Evolutionary conservation across 2,888 invertebrate species (phyloP).

Genomic region (Nowickia ferox): DNA sequence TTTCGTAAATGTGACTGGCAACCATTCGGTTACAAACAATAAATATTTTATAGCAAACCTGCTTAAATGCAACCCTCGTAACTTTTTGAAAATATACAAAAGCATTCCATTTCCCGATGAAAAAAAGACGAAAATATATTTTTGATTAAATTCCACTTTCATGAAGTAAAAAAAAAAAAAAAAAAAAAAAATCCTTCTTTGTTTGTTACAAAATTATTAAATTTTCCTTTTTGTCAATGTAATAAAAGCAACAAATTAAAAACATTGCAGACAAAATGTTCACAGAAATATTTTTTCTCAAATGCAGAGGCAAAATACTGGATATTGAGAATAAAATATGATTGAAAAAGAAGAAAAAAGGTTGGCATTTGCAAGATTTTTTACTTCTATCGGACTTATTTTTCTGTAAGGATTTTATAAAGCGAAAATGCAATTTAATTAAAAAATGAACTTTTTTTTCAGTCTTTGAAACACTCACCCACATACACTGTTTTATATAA

Average conservation of each 20-base stretch:
- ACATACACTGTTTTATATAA: slow-evolving; percentile 27
- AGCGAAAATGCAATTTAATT: slow-evolving; percentile 69
- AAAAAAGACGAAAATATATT: neutral
- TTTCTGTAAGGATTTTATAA: slow-evolving; percentile 47
- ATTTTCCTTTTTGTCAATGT: slow-evolving; percentile 40
- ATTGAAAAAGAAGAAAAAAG: neutral
- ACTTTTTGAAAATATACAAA: neutral
- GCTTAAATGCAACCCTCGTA: neutral
- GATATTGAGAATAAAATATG: slow-evolving; percentile 10
- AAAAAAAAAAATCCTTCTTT: neutral
- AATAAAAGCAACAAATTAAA: slow-evolving; percentile 37
- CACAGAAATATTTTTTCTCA: slow-evolving; percentile 27
- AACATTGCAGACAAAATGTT: slow-evolving; percentile 37
- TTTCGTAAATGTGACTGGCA: no score
- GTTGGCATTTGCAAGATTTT: slow-evolving; percentile 7
- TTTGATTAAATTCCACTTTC: slow-evolving; percentile 14
- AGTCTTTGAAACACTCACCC: slow-evolving; percentile 24
- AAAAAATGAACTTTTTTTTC: slow-evolving; percentile 47
- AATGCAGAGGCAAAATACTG: slow-evolving; percentile 21
- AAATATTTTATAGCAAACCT: no score
- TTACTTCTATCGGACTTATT: neutral
- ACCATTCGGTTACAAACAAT: no score
- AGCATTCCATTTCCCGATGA: neutral
- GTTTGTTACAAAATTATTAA: slow-evolving; percentile 45
- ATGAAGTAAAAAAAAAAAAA: slow-evolving; percentile 22